Conservation (phyloP, 2,888 invertebrate species). For the Chirona hameri region DNA sequence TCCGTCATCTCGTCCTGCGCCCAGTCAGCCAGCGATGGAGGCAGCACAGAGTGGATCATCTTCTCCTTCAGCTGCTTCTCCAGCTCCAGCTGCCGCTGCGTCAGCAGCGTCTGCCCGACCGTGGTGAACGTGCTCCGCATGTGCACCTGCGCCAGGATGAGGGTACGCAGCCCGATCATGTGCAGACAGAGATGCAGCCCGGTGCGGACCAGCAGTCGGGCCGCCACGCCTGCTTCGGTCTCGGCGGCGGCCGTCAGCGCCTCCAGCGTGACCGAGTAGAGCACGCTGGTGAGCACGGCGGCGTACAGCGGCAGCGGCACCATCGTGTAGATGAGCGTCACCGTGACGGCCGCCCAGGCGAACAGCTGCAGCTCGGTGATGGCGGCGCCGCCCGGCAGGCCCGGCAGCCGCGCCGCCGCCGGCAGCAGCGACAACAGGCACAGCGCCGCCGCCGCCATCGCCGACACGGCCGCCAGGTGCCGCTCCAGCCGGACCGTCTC, state of each 20-base stretch:
- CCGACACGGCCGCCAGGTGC: conserved; percentile 23
- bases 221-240: conserved; percentile 52
- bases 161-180: conserved; percentile 84
- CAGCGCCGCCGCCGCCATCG: background rate
- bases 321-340: conserved; percentile 87
- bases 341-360: conserved; percentile 41
- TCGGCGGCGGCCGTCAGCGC: conserved; percentile 44
- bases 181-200: conserved; percentile 88
- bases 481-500: conserved; percentile 7
- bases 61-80: conserved; percentile 93
- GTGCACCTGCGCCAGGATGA: conserved; percentile 86
- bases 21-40: conserved; percentile 62
- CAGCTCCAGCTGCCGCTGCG: conserved; percentile 81
- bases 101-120: conserved; percentile 85
- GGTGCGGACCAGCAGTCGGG: conserved; percentile 79
- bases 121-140: conserved; percentile 96
- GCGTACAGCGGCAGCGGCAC: conserved; percentile 86
- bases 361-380: conserved; percentile 22
- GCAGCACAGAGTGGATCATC: conserved; percentile 98
- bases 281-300: conserved; percentile 70
- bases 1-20: conserved; percentile 33
- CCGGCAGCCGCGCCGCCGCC: conserved; percentile 13
- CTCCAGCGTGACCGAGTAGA: conserved; percentile 82
- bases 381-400: conserved; percentile 10
- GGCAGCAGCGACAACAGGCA: conserved; percentile 25